Evolutionary conservation across 1,140 invertebrate genomes (phyloP).

Genomic region (Achatina immaculata): DNA sequence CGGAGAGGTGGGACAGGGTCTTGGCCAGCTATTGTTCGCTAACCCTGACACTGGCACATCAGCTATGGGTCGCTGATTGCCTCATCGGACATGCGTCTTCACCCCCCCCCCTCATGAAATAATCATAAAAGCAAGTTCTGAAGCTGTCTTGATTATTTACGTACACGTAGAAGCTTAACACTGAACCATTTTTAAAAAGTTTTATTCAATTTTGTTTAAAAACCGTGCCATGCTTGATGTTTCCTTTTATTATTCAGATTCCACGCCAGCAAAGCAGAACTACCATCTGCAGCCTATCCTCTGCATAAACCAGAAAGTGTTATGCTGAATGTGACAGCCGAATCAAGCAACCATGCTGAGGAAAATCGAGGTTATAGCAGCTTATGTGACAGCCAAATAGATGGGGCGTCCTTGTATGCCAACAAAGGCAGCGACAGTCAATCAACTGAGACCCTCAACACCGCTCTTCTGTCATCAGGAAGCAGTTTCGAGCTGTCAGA

Average conservation of each 20-base stretch:
- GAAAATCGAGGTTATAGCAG: neutral
- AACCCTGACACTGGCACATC: too few species aligned
- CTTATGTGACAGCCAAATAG: neutral
- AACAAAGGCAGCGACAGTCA: neutral
- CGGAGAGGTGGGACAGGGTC: too few species aligned
- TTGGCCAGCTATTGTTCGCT: too few species aligned
- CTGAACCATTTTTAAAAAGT: too few species aligned
- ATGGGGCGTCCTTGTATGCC: neutral
- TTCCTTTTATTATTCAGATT: neutral
- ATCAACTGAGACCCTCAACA: neutral
- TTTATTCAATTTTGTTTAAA: too few species aligned
- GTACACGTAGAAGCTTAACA: too few species aligned
- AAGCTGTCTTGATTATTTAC: too few species aligned
- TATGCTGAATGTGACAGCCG: neutral
- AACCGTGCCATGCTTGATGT: too few species aligned
- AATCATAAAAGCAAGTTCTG: too few species aligned
- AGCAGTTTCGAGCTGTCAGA: neutral
- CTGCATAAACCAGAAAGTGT: neutral
- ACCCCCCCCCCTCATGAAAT: too few species aligned
- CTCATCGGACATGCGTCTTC: too few species aligned
- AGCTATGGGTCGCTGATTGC: too few species aligned
- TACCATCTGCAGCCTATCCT: neutral
- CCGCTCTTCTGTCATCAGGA: neutral
- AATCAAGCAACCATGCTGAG: neutral
- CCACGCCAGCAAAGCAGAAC: neutral